Base-by-base conservation (phyloP, 2,113 vertebrate species). In the Mellivora capensis region DNA sequence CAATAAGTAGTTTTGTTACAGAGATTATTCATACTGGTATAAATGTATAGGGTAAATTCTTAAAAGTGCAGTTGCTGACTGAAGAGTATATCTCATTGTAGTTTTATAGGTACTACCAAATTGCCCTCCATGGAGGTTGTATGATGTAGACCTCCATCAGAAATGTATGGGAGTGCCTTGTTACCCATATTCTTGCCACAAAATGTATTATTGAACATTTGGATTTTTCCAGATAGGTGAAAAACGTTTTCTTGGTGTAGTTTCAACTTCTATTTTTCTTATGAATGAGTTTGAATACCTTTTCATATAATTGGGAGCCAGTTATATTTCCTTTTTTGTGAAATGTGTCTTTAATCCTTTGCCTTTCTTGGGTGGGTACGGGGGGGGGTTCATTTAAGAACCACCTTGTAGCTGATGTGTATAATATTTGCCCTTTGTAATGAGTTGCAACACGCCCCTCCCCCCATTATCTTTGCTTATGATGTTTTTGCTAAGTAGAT, bases 241-340 rank as follows among this genome's bases (percentile, higher is more conserved):
- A 95, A 84, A 87, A 69, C 90, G 23, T 97, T 94, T 34, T n/a
- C 29, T 81, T 97, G 34, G 34, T 79, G n/a, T 93, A 90, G 61
- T 62, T 62, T 62, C 31, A 62, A 14, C 31, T 64, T 64, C 25
- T 96, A 1, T 97, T 90, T 95, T 21, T 81, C 34, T 94, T 77
- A 76, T 91, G 47, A 94, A 61, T 94, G 93, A 95, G 13, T 97
- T 62, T 86, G 86, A 96, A 57, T 67, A 94, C 88, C 49, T 97
- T 94, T 94, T 77, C 15, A n/a, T 97, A 44, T 79, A 23, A 42
- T 97, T 85, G 76, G 93, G 57, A 62, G 76, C 11, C 57, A 69
- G 95, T 93, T 91, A 13, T 94, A 10, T 81, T 85, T 91, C 14
- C 13, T 92, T 64, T 95, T 94, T 91, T 93, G 12, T 92, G n/a